Base-by-base conservation (phyloP, 2,113 vertebrate genomes). In the Symphodus melops region DNA sequence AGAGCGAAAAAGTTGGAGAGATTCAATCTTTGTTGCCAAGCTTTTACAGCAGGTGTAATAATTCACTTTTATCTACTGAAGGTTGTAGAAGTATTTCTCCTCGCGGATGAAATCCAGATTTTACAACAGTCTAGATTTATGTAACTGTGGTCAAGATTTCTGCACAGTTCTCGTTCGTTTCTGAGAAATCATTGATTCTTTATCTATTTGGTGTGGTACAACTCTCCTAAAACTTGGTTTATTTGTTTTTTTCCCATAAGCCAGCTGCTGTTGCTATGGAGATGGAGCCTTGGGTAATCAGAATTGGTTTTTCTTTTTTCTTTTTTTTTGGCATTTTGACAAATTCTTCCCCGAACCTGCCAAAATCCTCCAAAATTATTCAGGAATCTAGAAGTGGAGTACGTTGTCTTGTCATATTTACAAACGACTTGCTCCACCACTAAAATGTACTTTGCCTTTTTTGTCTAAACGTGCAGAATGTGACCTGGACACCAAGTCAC, bases 1-100 rank as follows among this genome's bases (percentile, higher is more conserved):
- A 14, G 68, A 68, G 48, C 64, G 48, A 39, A 25, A 25, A 60
- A 28, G 33, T 36, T 69, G 9, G 39, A 14, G 13, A 36, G 60
- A 77, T 49, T 42, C 53, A 64, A 58, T 58, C 39, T 72, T 12
- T 64, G 57, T 39, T 62, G 28, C 39, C 11, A 12, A 33, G 14
- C 21, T 59, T 65, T 14, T 46, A 51, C 66, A 53, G 72, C 61
- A 28, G 62, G 13, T 39, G 53, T 44, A 54, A 66, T 72, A 9
- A 75, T 56, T 66, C 44, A 54, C 53, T n/a, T 59, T 20, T 64
- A 68, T 44, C 9, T 60, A 25, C 53, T 4, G 39, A n/a, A 65
- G 44, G 58, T 16, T 28, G 19, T 1, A 4, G 28, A 37, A 36
- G 59, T 25, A 25, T 28, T 56, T 72, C 55, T 57, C 60, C 19